Evolutionary conservation across 2,888 invertebrate species (phyloP).

Genomic region (Hypomecis atomaria): DNA sequence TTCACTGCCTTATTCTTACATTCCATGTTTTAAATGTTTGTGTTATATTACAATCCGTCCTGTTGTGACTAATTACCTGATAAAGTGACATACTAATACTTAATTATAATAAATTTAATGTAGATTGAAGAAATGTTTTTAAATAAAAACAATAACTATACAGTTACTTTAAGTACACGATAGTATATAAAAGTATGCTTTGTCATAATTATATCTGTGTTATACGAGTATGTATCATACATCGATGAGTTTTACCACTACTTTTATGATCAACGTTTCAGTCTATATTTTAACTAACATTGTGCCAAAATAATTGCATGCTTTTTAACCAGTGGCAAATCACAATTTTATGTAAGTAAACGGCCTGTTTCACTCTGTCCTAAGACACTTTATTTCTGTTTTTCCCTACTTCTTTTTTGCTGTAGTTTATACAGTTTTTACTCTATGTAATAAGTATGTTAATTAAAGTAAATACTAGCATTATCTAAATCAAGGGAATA

Average conservation of each 20-base stretch:
- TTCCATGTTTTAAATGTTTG: constrained; percentile 42
- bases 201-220: not conserved
- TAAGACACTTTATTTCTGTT: not conserved
- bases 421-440: not conserved
- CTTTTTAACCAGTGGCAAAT: constrained; percentile 45
- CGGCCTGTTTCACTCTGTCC: not conserved
- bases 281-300: constrained; percentile 53
- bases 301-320: constrained; percentile 65
- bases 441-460: not conserved
- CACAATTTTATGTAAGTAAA: constrained; percentile 12
- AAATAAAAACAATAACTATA: constrained; percentile 24
- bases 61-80: constrained; percentile 56
- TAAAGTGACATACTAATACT: constrained; percentile 56
- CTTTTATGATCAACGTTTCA: constrained; percentile 1
- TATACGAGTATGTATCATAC: not conserved
- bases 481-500: not conserved
- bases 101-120: constrained; percentile 23
- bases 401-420: no score
- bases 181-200: constrained; percentile 2
- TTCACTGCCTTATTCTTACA: constrained; percentile 45
- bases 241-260: not conserved
- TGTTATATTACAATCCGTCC: constrained; percentile 43
- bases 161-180: not conserved
- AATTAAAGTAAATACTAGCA: not conserved
- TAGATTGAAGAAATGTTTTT: constrained; percentile 28